Evolutionary conservation across 1,140 invertebrate genomes (phyloP), one percentile per base, ranked within the genome.

Genomic region (Stegodyphus mimosarum): DNA sequence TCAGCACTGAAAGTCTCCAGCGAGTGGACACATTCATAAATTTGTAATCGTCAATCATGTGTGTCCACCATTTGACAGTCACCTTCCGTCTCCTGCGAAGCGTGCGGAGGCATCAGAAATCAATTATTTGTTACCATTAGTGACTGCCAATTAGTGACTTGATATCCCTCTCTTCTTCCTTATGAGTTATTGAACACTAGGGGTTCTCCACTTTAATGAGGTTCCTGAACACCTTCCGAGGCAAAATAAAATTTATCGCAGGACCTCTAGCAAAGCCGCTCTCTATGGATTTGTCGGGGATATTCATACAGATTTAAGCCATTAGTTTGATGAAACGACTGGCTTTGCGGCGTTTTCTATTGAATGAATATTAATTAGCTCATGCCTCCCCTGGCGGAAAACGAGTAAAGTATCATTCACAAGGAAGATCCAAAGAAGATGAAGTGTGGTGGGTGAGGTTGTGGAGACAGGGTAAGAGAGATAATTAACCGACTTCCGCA

Each of bases 341-440:
- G 75, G 60, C 75, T 77, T 77, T 33, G 33, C 33, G 33, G 33
- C 33, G 33, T 33, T 33, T 66, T 64, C 60, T 63, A 67, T 77
- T 77, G 33, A 77, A 77, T 77, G 75, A 77, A 67, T 66, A 77
- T 77, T 77, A 77, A 77, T 77, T 77, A 77, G 75, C 17, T 10
- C 6, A 18, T 6, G 52, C 5, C 18, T 18, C 72, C 72, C 72
- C 13, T 33, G 72, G 70, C 33, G 52, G 72, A 3, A n/a, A 1
- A 51, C n/a, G 48, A 50, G 51, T 67, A 50, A 77, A 67, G 75
- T 77, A 67, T 77, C 75, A 67, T 63, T 77, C 53, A 77, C 67
- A 66, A 33, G 33, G 33, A 33, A 33, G 33, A 33, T 33, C 33
- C 33, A 33, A 33, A 33, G 33, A 33, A 33, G 33, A 33, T 1